Conservation (phyloP, 2,113 vertebrate genomes). For the human region DNA sequence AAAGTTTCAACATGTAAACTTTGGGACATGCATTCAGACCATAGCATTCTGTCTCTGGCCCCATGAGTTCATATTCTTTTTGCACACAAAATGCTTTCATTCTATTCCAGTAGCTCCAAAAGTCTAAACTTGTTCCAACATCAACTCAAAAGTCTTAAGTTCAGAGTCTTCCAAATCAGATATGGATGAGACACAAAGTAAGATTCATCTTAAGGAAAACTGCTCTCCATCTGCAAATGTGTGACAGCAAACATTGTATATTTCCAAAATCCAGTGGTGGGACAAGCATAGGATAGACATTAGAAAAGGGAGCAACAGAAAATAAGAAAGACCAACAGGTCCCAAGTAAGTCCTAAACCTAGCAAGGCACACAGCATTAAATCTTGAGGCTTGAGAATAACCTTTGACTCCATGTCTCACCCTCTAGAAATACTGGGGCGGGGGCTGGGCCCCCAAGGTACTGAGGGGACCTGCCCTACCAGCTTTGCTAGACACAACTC, state of each 20-base stretch:
- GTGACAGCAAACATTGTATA: neutral
- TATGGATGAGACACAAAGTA: neutral
- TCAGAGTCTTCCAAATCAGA: neutral
- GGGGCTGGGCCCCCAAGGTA: accelerated
- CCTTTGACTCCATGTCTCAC: neutral
- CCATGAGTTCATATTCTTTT: neutral
- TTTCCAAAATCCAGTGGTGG: neutral
- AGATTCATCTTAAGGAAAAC: neutral
- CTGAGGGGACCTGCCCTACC: neutral
- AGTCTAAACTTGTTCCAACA: neutral
- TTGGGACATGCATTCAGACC: neutral
- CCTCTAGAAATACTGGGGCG: neutral
- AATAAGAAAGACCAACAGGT: neutral
- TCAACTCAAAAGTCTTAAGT: neutral
- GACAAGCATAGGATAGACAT: neutral
- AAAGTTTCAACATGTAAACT: neutral
- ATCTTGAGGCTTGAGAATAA: neutral
- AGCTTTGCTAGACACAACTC: neutral
- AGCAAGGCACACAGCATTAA: neutral
- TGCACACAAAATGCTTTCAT: neutral
- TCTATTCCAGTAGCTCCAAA: neutral
- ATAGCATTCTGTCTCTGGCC: neutral
- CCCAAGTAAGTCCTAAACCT: neutral
- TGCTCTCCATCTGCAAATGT: neutral
- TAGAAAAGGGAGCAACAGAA: neutral